Base-by-base conservation (phyloP, 2,797 vertebrate genomes). In the Periophthalmus magnuspinnatus region DNA sequence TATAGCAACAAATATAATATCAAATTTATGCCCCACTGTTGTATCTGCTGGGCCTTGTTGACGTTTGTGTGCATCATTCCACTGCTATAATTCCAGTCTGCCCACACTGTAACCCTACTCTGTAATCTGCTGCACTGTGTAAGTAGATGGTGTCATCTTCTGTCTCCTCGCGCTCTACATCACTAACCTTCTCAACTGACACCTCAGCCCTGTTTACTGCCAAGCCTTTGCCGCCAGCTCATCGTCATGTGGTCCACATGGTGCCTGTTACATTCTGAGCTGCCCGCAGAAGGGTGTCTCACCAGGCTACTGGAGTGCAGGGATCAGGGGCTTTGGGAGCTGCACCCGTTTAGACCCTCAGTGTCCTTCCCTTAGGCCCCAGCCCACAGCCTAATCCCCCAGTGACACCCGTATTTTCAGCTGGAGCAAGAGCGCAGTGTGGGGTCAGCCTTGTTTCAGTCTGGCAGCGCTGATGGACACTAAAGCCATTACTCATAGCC, bases 101-200 rank as follows among this genome's bases (percentile, higher is more conserved):
- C 93, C 94, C 94, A 90, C 84, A 24, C 87, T 79, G 81, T 94
- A 96, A 96, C 88, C 82, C 41, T 92, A 97, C 86, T 93, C 92
- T 82, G 81, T 82, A 81, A 86, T 84, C 90, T 91, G 93, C 85
- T 87, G 62, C 86, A 76, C 82, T 86, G 78, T 89, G 87, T 88
- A 90, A 94, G 92, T 92, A 85, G 75, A 93, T 92, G 78, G 50
- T 77, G 78, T 89, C 83, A 74, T 66, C 70, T 76, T 67, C 69
- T 66, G 24, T 41, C 59, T 50, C 56, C 38, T 55, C 58, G 54
- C 68, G 65, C 65, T 57, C 63, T 63, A 57, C 72, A 47, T 76
- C 60, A 34, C 79, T 63, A 14, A 24, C 11, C 70, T 77, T 68
- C 80, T 24, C 5, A 8, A 48, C n/a, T 74, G 52, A 79, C 75